Percentiles rank a stretch among this genome's conserved stretches.
phyloP scores from a whole-genome alignment of 2,797 vertebrate genomes.

The Psittacula echo region DNA sequence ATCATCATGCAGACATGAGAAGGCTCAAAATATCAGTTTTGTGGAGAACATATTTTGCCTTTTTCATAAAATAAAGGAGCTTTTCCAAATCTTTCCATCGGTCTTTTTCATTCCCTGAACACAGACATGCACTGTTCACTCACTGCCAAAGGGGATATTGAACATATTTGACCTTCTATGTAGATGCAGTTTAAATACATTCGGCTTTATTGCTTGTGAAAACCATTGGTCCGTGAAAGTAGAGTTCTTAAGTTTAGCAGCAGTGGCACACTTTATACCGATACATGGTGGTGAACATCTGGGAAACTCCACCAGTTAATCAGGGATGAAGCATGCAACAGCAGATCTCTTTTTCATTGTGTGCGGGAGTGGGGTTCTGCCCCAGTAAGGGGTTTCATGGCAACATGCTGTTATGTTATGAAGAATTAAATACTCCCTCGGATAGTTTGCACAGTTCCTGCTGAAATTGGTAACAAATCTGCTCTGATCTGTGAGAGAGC shows the following conservation, averaged over 20 bases:
- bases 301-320: neutral
- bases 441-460: neutral
- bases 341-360: neutral
- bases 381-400: neutral
- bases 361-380: neutral
- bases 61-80: constrained; percentile 35
- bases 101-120: constrained; percentile 24
- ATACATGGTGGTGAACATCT: neutral
- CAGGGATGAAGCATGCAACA: neutral
- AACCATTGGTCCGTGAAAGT: constrained; percentile 25
- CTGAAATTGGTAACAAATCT: neutral
- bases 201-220: constrained; percentile 45
- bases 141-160: constrained; percentile 45
- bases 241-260: neutral
- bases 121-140: neutral
- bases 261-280: neutral
- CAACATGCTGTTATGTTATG: neutral
- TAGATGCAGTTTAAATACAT: constrained; percentile 38
- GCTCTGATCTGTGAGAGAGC: neutral
- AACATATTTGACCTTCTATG: constrained; percentile 24
- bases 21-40: constrained; percentile 7
- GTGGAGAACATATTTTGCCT: neutral
- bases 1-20: constrained; percentile 35
- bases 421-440: constrained; percentile 4
- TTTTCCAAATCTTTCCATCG: constrained; percentile 32